Conservation (phyloP, 1,140 invertebrate species). For the Ephestia elutella region DNA sequence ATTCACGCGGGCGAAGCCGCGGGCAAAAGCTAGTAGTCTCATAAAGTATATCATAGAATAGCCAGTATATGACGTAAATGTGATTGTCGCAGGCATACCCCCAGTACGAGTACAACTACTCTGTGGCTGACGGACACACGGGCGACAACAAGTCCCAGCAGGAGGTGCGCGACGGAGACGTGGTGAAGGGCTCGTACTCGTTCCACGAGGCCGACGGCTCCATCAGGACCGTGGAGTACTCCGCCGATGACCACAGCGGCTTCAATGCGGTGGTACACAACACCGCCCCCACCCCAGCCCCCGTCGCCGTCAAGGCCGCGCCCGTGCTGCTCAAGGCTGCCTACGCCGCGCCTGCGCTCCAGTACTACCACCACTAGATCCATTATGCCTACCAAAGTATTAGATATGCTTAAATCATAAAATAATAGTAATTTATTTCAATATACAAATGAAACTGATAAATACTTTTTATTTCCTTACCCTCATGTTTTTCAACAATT, state of each 20-base stretch:
- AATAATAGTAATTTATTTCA: conserved; percentile 13
- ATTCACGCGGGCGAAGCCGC: no score
- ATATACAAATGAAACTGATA: conserved; percentile 14
- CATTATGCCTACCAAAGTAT: background rate
- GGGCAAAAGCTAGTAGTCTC: no score
- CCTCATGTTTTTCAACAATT: background rate
- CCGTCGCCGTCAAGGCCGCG: conserved; percentile 27
- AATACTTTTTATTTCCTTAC: background rate
- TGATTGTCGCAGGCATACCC: conserved; percentile 40
- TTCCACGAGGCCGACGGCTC: conserved; percentile 75
- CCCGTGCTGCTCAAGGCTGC: conserved; percentile 22
- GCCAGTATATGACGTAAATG: background rate
- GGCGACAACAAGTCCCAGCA: conserved; percentile 73
- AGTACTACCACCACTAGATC: conserved; percentile 32
- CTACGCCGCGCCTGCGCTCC: conserved; percentile 21
- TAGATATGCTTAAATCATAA: background rate
- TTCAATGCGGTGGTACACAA: conserved; percentile 77
- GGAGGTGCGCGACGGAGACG: conserved; percentile 71
- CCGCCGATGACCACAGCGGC: conserved; percentile 72
- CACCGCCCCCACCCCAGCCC: conserved; percentile 61
- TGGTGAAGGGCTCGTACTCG: conserved; percentile 75
- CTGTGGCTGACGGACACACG: conserved; percentile 69
- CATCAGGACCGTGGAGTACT: conserved; percentile 73
- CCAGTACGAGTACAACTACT: conserved; percentile 73
- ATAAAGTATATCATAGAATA: background rate